Percentiles rank a stretch among this genome's conserved stretches.
phyloP scores from a whole-genome alignment of 1,140 invertebrate species.

The Thaumatotibia leucotreta region DNA sequence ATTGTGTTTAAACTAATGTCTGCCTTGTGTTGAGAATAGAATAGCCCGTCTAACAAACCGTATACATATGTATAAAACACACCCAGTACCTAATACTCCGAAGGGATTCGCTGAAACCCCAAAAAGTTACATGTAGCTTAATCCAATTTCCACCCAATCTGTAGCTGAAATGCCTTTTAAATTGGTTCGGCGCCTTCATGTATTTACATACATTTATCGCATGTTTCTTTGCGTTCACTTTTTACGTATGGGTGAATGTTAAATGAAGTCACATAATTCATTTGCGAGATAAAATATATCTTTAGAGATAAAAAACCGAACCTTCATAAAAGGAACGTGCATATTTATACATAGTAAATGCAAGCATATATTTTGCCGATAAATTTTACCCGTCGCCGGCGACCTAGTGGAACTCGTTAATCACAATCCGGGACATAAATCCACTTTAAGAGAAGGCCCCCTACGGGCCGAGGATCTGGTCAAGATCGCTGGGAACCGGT shows the following conservation, averaged over 20 bases:
- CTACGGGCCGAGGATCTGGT: no score
- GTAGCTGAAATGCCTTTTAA: constrained; percentile 32
- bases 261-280: constrained; percentile 1
- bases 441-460: no score
- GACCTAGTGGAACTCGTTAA: no score
- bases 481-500: no score
- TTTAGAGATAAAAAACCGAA: background rate
- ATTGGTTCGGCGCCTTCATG: constrained; percentile 14
- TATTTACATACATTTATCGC: background rate
- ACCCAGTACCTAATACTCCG: constrained; percentile 6
- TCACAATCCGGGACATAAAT: no score
- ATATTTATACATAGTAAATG: background rate
- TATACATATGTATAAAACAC: background rate
- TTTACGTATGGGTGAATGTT: background rate
- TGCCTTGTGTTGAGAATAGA: no score
- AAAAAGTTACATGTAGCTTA: constrained; percentile 38
- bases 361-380: no score
- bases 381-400: no score
- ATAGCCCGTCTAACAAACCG: background rate
- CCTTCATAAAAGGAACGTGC: no score
- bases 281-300: background rate
- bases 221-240: constrained; percentile 1
- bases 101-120: constrained; percentile 39
- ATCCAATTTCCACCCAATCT: constrained; percentile 44
- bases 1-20: no score